phyloP scores from a whole-genome alignment of 2,797 vertebrate genomes.

The Myotis myotis region DNA sequence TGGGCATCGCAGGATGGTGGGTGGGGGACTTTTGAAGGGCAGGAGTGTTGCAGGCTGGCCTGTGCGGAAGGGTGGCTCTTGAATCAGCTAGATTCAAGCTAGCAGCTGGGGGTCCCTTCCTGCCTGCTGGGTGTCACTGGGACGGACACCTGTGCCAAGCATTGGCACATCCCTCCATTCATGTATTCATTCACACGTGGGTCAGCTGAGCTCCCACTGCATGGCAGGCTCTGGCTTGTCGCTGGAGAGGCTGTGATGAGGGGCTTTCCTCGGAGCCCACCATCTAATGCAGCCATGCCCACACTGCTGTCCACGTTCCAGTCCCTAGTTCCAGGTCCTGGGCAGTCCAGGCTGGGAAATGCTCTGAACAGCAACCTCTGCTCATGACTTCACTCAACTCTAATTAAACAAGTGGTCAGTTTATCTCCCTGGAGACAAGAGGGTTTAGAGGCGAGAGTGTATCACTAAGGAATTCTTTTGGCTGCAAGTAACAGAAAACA shows the following conservation, averaged over 20 bases:
- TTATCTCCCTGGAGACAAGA: background rate
- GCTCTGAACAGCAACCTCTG: background rate
- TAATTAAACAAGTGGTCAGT: background rate
- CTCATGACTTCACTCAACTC: background rate
- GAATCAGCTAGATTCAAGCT: background rate
- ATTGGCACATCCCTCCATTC: slow-evolving; percentile 3
- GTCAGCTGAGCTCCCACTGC: background rate
- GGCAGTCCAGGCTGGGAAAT: background rate
- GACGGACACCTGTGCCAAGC: slow-evolving; percentile 42
- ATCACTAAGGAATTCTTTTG: background rate
- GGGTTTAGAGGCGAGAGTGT: background rate
- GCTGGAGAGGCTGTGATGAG: background rate
- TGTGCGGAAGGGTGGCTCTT: background rate
- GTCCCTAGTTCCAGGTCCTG: background rate
- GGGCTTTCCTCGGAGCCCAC: background rate
- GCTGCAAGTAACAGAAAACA: slow-evolving; percentile 32
- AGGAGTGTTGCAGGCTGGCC: background rate
- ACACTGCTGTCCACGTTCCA: background rate
- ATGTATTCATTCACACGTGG: background rate
- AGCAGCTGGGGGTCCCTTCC: background rate
- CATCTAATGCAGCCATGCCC: background rate
- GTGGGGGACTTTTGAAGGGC: background rate
- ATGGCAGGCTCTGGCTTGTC: background rate
- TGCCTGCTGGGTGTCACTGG: slow-evolving; percentile 32
- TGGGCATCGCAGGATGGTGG: background rate